phyloP scores from a whole-genome alignment of 2,797 vertebrate species.

The Lutjanus argentimaculatus region DNA sequence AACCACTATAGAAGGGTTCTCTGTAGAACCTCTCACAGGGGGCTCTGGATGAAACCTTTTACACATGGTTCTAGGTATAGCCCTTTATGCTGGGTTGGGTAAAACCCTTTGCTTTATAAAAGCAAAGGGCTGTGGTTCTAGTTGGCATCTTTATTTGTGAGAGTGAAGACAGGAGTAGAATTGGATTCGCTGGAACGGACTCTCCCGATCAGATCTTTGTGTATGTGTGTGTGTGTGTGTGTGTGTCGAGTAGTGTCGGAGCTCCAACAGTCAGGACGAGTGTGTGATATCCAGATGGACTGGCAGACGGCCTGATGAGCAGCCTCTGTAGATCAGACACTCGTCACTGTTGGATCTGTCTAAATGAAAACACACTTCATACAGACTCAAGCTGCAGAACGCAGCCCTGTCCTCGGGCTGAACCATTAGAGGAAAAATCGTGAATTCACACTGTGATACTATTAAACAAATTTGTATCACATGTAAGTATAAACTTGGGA shows the following conservation, averaged over 20 bases:
- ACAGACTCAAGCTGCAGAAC: constrained; percentile 31
- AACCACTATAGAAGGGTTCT: too few species aligned
- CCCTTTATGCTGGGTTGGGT: too few species aligned
- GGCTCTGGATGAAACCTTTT: too few species aligned
- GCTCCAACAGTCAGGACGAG: constrained; percentile 31
- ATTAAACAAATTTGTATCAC: neutral
- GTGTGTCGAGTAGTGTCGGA: constrained; percentile 36
- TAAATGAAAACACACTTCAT: constrained; percentile 58
- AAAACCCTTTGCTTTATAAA: too few species aligned
- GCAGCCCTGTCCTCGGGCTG: constrained; percentile 9
- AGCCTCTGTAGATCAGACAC: constrained; percentile 52
- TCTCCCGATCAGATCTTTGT: constrained; percentile 38
- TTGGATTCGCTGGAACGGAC: constrained; percentile 40
- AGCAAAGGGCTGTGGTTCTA: too few species aligned
- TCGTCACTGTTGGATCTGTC: constrained; percentile 5
- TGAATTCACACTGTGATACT: neutral
- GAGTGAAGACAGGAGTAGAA: constrained; percentile 2
- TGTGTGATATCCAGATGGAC: constrained; percentile 68
- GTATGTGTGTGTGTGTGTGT: too few species aligned
- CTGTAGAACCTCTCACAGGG: too few species aligned
- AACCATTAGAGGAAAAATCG: neutral
- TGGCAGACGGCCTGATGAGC: constrained; percentile 58
- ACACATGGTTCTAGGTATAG: too few species aligned
- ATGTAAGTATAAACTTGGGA: neutral
- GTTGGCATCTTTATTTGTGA: too few species aligned